Base-by-base conservation (phyloP, 2,113 vertebrate genomes). In the Eublepharis macularius region DNA sequence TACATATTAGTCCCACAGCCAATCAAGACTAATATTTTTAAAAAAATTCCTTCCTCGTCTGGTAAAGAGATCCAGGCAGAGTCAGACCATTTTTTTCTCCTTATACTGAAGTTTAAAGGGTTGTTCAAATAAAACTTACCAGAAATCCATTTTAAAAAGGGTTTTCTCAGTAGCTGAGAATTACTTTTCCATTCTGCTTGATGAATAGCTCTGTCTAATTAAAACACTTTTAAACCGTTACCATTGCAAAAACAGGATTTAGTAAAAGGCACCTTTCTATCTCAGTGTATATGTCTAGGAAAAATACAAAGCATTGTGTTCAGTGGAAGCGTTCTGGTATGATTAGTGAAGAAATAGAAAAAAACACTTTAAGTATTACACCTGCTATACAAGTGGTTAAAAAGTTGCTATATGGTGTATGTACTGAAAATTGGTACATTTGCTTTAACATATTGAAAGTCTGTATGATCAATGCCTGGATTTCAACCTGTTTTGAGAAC, bases 401-500 rank as follows among this genome's bases (percentile, higher is more conserved):
- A 80, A 16, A 43, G 17, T 45, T 80, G n/a, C 36, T 76, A 3
- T 26, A 88, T 45, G 76, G 2, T 63, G 32, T 47, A 21, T 80
- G 32, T 82, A 73, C 24, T 60, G 12, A 78, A 36, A 84, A 87
- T 9, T 86, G 1, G 34, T 24, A 47, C 84, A 74, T 87, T 45
- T 88, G 82, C 39, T 88, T 86, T 83, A 26, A 81, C 47, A 72
- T 81, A 10, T 39, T 79, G 43, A 14, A 91, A 91, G 82, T 63
- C 65, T 12, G 47, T 80, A 60, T 75, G 86, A 87, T 83, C 78
- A 82, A 49, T 78, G 24, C 26, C 43, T 87, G n/a, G 74, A 65
- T 83, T n/a, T 77, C 66, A 87, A 79, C 17, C 41, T 51, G 78
- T 87, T 86, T 83, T 83, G 51, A 78, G 68, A 87, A 87, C 86